Conservation (phyloP, 2,888 invertebrate species). For the Netelia fuscicornis region DNA sequence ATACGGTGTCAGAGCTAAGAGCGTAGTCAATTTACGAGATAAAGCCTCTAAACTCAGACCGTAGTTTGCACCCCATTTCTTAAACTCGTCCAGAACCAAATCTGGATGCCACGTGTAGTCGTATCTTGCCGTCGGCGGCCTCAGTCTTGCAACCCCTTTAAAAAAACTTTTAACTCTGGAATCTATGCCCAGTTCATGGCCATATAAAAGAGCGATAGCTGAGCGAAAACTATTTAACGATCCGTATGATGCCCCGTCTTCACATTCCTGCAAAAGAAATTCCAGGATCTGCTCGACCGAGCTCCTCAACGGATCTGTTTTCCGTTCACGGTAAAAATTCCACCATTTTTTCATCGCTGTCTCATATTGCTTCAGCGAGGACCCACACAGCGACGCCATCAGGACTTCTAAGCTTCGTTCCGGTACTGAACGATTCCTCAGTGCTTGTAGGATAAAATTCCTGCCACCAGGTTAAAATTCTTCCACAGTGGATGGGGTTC, state of each 20-base stretch:
- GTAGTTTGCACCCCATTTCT: not conserved
- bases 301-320: not conserved
- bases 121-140: no score
- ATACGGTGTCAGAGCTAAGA: no score
- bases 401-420: not conserved
- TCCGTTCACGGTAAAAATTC: not conserved
- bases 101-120: not conserved
- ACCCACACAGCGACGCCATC: constrained; percentile 25
- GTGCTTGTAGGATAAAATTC: constrained; percentile 41
- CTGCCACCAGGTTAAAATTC: constrained; percentile 57
- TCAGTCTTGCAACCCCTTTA: no score
- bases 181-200: no score
- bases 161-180: no score
- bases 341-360: constrained; percentile 36
- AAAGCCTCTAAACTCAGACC: not conserved
- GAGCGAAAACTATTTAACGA: no score
- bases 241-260: no score
- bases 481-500: constrained; percentile 26
- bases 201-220: no score
- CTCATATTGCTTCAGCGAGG: constrained; percentile 42
- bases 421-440: not conserved
- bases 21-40: no score
- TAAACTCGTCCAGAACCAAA: constrained; percentile 46
- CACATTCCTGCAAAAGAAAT: not conserved
- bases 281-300: not conserved